Evolutionary conservation across 2,113 vertebrate genomes (phyloP).

Genomic region (Syngnathus floridae): DNA sequence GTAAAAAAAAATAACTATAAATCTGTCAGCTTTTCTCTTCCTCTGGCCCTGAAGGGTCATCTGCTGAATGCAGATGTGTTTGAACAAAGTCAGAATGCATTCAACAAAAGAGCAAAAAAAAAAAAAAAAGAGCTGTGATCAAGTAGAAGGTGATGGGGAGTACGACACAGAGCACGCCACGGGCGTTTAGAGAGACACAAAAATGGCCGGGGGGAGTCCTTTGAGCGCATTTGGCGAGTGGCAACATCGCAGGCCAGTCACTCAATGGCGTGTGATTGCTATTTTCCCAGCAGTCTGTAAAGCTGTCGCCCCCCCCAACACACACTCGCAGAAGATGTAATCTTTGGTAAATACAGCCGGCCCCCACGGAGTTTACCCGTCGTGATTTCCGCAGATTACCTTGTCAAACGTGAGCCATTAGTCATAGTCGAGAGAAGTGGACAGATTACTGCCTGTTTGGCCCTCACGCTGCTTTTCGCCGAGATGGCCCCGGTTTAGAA

Average conservation of each 20-base stretch:
- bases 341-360: slow-evolving; percentile 64
- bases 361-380: slow-evolving; percentile 22
- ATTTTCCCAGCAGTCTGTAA: slow-evolving; percentile 57
- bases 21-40: slow-evolving; percentile 54
- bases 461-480: background rate
- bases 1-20: slow-evolving; percentile 10
- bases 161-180: slow-evolving; percentile 9
- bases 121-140: slow-evolving; percentile 18
- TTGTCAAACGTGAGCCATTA: slow-evolving; percentile 60
- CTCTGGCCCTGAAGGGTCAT: slow-evolving; percentile 37
- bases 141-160: slow-evolving; percentile 22
- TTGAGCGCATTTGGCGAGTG: slow-evolving; percentile 39
- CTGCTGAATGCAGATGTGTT: slow-evolving; percentile 51
- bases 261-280: slow-evolving; percentile 55
- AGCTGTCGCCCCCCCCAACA: slow-evolving; percentile 58
- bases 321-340: slow-evolving; percentile 60
- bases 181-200: slow-evolving; percentile 24
- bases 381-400: slow-evolving; percentile 63
- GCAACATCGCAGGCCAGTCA: slow-evolving; percentile 49
- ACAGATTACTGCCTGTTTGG: slow-evolving; percentile 49
- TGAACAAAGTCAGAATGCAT: slow-evolving; percentile 27
- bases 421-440: slow-evolving; percentile 49
- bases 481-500: background rate
- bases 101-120: slow-evolving; percentile 10
- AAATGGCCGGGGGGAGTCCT: slow-evolving; percentile 36